Evolutionary conservation across 2,797 vertebrate species (phyloP).

Genomic region (Sebastes cheni): DNA sequence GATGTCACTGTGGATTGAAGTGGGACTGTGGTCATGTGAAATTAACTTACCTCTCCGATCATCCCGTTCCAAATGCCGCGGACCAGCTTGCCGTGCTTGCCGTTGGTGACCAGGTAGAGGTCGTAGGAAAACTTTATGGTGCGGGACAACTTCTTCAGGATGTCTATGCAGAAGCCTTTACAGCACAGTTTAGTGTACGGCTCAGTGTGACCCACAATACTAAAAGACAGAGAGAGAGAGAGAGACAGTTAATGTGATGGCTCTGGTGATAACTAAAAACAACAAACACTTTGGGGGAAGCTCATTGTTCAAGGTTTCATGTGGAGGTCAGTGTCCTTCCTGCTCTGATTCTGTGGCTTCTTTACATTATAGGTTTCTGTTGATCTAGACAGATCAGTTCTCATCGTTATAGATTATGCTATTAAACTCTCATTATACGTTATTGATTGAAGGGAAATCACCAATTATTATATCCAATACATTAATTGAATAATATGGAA

Average conservation of each 20-base stretch:
- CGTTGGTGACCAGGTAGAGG: slow-evolving; percentile 98
- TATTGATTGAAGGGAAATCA: slow-evolving; percentile 12
- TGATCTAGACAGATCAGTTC: background rate
- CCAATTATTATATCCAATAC: background rate
- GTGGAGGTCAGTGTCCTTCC: background rate
- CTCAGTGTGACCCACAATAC: slow-evolving; percentile 86
- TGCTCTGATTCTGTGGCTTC: background rate
- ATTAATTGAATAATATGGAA: background rate
- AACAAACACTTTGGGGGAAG: background rate
- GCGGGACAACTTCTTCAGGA: slow-evolving; percentile 96
- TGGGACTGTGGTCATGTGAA: background rate
- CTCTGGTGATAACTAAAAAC: background rate
- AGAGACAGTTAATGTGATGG: background rate
- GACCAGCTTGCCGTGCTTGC: slow-evolving; percentile 96
- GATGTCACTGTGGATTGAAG: background rate
- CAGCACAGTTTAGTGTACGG: slow-evolving; percentile 92
- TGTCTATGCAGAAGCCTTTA: slow-evolving; percentile 99
- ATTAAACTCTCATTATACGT: slow-evolving; percentile 49
- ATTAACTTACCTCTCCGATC: slow-evolving; percentile 92
- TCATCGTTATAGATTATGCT: slow-evolving; percentile 38
- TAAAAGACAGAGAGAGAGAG: slow-evolving; percentile 54
- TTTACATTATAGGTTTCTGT: background rate
- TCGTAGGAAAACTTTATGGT: slow-evolving; percentile 96
- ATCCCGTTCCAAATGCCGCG: slow-evolving; percentile 97
- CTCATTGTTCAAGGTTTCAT: background rate